These are phyloP conservation scores for Phrynocephalus vlangalii DNA, from an alignment of 2,797 vertebrate genomes.

Conservation along the genomic window DNA sequence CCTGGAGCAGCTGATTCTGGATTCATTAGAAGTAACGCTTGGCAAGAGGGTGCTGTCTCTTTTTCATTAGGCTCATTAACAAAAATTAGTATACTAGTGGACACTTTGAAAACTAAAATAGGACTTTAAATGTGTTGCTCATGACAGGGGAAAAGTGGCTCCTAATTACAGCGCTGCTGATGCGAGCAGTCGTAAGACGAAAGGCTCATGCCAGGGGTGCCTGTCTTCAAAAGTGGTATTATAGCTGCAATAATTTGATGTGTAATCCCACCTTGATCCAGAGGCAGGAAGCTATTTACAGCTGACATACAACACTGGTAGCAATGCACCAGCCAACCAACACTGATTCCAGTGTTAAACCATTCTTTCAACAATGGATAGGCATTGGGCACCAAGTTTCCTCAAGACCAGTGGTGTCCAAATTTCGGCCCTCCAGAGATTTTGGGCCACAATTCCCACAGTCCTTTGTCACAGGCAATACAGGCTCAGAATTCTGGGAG, in stretches of 20 bases:
- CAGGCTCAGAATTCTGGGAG: no score
- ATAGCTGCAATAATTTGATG: background rate
- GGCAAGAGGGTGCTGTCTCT: conserved; percentile 8
- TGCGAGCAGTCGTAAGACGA: background rate
- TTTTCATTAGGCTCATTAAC: background rate
- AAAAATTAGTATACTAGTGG: background rate
- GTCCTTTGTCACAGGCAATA: no score
- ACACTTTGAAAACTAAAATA: background rate
- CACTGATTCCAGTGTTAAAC: background rate
- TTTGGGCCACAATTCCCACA: no score
- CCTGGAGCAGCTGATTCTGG: conserved; percentile 7
- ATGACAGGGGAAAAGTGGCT: background rate
- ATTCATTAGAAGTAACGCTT: conserved; percentile 16
- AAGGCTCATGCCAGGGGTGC: background rate
- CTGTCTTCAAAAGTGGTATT: background rate
- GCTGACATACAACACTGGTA: background rate
- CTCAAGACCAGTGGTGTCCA: no score
- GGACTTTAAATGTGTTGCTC: background rate
- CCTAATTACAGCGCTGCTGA: background rate
- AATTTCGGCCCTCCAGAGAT: no score
- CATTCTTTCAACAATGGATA: background rate
- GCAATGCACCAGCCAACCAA: background rate
- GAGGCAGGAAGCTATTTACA: background rate
- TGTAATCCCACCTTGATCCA: background rate
- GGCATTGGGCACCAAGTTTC: no score